Conservation (phyloP, 1,140 invertebrate genomes). For the Planococcus citri region DNA sequence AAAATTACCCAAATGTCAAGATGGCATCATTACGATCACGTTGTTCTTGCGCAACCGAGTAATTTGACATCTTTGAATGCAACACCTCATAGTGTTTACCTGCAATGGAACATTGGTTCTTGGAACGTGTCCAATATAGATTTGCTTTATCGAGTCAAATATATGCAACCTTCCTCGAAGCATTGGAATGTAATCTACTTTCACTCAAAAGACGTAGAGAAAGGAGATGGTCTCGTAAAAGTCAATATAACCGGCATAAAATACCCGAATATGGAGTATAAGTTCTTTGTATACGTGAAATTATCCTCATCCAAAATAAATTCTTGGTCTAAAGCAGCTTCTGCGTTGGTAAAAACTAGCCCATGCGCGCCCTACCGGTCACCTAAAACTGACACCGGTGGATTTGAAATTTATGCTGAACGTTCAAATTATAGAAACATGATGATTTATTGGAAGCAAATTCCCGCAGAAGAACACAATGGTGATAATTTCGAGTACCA, state of each 20-base stretch:
- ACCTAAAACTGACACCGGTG: slow-evolving; percentile 47
- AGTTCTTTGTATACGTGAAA: slow-evolving; percentile 49
- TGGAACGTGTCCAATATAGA: slow-evolving; percentile 45
- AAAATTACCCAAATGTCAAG: slow-evolving; percentile 36
- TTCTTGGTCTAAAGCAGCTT: slow-evolving; percentile 50
- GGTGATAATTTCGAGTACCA: slow-evolving; percentile 39
- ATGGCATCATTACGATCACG: slow-evolving; percentile 47
- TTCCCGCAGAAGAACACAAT: slow-evolving; percentile 45
- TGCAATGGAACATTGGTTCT: slow-evolving; percentile 47
- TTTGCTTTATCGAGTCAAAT: slow-evolving; percentile 45
- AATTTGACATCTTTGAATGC: slow-evolving; percentile 41
- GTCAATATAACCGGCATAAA: slow-evolving; percentile 45
- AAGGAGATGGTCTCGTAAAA: background rate
- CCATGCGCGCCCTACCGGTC: slow-evolving; percentile 42
- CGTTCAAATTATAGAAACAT: slow-evolving; percentile 37
- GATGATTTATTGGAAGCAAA: slow-evolving; percentile 55
- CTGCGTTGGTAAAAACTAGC: slow-evolving; percentile 42
- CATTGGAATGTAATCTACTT: slow-evolving; percentile 40
- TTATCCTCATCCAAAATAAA: too few species aligned
- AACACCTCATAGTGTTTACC: slow-evolving; percentile 41
- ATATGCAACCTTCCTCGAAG: slow-evolving; percentile 40
- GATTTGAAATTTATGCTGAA: slow-evolving; percentile 45
- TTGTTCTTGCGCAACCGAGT: slow-evolving; percentile 30
- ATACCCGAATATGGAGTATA: slow-evolving; percentile 52
- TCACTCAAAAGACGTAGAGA: too few species aligned